Conservation (phyloP, 2,888 invertebrate species). For the Protophormia terraenovae region DNA sequence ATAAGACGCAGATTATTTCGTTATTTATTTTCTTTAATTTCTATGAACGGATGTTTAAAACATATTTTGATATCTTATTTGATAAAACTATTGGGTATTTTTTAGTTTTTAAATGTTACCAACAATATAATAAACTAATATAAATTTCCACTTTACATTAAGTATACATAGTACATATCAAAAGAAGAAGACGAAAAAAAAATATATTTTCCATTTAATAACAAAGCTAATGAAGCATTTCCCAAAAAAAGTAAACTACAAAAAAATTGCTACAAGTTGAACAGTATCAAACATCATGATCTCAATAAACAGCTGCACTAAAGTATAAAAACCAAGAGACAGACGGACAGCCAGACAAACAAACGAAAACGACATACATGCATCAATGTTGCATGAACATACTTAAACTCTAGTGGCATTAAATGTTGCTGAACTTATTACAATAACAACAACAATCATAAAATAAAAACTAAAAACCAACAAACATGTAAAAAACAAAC, state of each 20-base stretch:
- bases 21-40: neutral
- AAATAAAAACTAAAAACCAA: conserved; percentile 7
- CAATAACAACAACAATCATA: neutral
- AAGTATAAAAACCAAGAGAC: neutral
- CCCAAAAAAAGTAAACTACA: conserved; percentile 8
- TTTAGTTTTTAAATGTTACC: neutral
- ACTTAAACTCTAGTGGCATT: conserved; percentile 8
- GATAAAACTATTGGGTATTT: neutral
- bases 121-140: conserved; percentile 7
- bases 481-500: conserved; percentile 3
- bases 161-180: neutral
- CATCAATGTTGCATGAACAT: conserved; percentile 15
- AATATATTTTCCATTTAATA: neutral
- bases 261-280: conserved; percentile 11
- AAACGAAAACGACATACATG: neutral
- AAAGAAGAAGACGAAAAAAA: conserved; percentile 9
- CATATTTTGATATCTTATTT: neutral
- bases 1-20: too few species aligned
- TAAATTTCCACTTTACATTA: too few species aligned
- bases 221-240: conserved; percentile 36
- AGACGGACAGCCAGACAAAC: neutral
- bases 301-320: conserved; percentile 43
- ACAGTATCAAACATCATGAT: conserved; percentile 21
- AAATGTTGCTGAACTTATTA: conserved; percentile 60
- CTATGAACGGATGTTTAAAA: neutral